These are phyloP conservation scores for Iguana delicatissima DNA, from an alignment of 2,797 vertebrate species.

Conservation along the genomic window DNA sequence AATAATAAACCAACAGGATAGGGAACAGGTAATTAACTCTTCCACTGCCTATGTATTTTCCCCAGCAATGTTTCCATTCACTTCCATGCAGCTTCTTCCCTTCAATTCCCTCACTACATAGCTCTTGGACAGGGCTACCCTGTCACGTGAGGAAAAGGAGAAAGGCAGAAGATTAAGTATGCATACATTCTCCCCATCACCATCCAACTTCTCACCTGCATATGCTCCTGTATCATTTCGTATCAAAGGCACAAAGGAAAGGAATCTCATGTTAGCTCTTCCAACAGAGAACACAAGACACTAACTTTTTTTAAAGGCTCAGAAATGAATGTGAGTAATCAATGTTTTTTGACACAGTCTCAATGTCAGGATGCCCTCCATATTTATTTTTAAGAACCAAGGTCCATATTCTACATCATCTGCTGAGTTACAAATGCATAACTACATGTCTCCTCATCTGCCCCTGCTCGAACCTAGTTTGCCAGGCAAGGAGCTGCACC, in stretches of 20 bases:
- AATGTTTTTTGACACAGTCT: no score
- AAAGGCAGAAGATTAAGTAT: background rate
- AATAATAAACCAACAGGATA: background rate
- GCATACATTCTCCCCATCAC: background rate
- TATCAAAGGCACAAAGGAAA: background rate
- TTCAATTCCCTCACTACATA: background rate
- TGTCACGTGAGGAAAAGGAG: background rate
- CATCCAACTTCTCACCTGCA: background rate
- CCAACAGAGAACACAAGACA: background rate
- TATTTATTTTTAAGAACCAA: no score
- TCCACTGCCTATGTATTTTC: background rate
- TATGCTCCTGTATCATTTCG: background rate
- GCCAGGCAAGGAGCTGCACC: no score
- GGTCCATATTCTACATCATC: no score
- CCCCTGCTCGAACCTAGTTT: no score
- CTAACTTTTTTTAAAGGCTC: no score
- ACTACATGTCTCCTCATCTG: no score
- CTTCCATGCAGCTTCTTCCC: background rate
- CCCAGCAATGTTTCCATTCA: background rate
- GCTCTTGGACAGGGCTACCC: background rate
- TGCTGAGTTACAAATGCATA: no score
- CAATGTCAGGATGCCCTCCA: no score
- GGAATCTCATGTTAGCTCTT: background rate
- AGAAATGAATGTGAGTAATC: no score
- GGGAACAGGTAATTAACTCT: background rate